Base-by-base conservation (phyloP, 2,113 vertebrate genomes). In the Sylvietta virens region DNA sequence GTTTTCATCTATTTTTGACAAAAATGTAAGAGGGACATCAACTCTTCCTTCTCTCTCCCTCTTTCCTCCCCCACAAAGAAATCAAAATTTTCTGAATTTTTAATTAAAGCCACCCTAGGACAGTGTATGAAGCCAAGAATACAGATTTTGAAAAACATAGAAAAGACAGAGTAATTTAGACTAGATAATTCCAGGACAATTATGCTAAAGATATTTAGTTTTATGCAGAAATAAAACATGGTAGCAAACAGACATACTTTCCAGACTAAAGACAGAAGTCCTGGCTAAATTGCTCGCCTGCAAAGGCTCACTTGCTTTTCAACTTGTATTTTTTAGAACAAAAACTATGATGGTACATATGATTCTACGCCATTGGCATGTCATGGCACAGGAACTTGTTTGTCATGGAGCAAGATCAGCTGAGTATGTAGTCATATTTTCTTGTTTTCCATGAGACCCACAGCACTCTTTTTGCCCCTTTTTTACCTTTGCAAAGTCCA, bases 31-130 rank as follows among this genome's bases (percentile, higher is more conserved):
- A 84, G 2, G 7, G 3, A 53, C 2, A 66, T 6, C 6, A 65
- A 1, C 3, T 33, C 7, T 86, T 72, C 6, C 26, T 0, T 72
- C 18, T 80, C 8, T 5, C 2, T 11, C 1, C 11, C 3, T 44
- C 23, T 40, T 13, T 12, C 42, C 10, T 33, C 3, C 7, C 12
- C 6, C 7, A 20, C 13, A 56, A 70, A 26, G 6, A 26, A 67
- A 42, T 2, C 57, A 57, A 53, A 6, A 2, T 24, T n/a, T 64
- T 80, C 50, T 53, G 16, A 60, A 26, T 33, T 79, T 31, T 26
- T 51, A 19, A 24, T 47, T 84, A 14, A n/a, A n/a, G n/a, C n/a
- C n/a, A n/a, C n/a, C n/a, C n/a, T n/a, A n/a, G n/a, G n/a, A n/a
- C n/a, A 70, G 39, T 19, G 35, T 22, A 70, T 4, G 11, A 92